Conservation (phyloP, 2,797 vertebrate species). For the Tapera naevia region DNA sequence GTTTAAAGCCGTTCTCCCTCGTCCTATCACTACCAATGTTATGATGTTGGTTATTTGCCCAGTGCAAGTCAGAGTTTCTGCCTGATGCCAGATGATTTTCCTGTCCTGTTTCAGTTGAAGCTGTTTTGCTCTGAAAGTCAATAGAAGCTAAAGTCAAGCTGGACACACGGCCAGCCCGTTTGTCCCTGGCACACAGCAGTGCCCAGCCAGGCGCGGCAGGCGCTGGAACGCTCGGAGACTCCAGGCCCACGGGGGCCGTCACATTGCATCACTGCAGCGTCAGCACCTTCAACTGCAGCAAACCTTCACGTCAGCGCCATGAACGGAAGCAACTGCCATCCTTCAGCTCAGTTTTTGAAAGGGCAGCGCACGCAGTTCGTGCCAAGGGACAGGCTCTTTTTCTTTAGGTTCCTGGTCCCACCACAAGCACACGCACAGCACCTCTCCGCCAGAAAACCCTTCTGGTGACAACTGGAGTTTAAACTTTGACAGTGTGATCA, state of each 20-base stretch:
- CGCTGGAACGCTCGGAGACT: background rate
- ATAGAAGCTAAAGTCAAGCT: background rate
- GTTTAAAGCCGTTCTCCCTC: too few species aligned
- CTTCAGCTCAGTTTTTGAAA: background rate
- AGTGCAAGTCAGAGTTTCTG: background rate
- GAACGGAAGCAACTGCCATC: background rate
- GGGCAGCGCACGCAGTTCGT: background rate
- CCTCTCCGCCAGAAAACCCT: background rate
- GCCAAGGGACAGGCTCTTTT: background rate
- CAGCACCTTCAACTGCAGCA: background rate
- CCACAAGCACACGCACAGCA: background rate
- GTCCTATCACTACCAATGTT: too few species aligned
- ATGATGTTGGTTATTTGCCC: background rate
- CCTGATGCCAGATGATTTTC: background rate
- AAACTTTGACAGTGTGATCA: background rate
- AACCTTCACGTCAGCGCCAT: background rate
- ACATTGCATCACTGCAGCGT: background rate
- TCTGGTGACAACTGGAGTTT: background rate
- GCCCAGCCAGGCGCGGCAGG: background rate
- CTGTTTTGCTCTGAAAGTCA: background rate
- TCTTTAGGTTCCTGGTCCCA: background rate
- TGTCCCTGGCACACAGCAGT: too few species aligned
- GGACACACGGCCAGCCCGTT: background rate
- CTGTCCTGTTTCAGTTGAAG: background rate
- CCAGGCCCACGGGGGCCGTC: accelerated